Conservation (phyloP, 2,888 invertebrate genomes). For the Timema podura region DNA sequence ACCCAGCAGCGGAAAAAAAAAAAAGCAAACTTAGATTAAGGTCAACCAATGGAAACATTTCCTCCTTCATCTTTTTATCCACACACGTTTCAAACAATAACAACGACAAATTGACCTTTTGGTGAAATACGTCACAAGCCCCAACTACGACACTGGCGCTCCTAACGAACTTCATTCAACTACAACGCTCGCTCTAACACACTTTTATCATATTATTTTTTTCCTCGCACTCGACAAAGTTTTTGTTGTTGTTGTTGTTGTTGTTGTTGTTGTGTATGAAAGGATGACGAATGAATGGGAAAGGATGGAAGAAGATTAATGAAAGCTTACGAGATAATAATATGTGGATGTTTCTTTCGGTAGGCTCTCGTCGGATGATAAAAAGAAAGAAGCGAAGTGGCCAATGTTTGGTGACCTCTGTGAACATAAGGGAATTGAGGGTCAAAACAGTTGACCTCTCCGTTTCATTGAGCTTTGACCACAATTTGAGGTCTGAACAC, state of each 20-base stretch:
- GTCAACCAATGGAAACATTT: slow-evolving; percentile 13
- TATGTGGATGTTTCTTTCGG: slow-evolving; percentile 10
- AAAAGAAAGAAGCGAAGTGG: background rate
- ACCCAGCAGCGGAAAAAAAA: background rate
- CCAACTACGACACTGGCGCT: slow-evolving; percentile 7
- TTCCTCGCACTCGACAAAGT: no score
- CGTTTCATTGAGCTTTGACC: slow-evolving; percentile 13
- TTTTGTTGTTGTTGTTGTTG: no score
- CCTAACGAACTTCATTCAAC: slow-evolving; percentile 14
- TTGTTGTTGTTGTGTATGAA: no score
- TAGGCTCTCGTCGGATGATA: background rate
- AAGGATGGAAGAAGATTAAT: background rate
- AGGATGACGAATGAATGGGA: background rate
- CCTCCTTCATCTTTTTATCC: background rate
- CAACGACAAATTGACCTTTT: slow-evolving; percentile 17
- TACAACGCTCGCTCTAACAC: no score
- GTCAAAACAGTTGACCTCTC: slow-evolving; percentile 11
- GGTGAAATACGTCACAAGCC: slow-evolving; percentile 5
- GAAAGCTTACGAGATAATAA: slow-evolving; percentile 1
- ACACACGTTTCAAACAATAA: slow-evolving; percentile 8
- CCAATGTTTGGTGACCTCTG: slow-evolving; percentile 17
- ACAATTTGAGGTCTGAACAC: slow-evolving; percentile 9
- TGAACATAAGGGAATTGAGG: background rate
- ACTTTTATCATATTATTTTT: no score
- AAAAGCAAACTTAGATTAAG: background rate